Evolutionary conservation across 1,140 invertebrate species (phyloP).

Genomic region (Steinernema khuongi): DNA sequence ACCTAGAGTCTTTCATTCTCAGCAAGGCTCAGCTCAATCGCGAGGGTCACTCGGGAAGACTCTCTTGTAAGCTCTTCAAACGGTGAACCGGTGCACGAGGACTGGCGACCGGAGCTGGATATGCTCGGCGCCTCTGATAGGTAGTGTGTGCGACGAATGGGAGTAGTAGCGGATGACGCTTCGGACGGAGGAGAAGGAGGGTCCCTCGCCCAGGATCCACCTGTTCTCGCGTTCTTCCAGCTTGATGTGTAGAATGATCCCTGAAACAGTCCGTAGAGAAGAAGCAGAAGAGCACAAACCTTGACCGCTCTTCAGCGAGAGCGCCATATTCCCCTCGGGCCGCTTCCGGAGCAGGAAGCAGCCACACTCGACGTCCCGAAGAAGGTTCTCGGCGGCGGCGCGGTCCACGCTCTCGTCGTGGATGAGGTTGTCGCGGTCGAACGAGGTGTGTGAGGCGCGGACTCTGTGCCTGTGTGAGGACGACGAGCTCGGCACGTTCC

Average conservation of each 20-base stretch:
- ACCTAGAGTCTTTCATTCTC: slow-evolving; percentile 9
- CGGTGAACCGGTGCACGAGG: background rate
- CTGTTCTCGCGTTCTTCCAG: background rate
- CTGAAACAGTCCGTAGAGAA: background rate
- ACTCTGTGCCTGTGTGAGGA: background rate
- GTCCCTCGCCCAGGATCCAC: slow-evolving; percentile 26
- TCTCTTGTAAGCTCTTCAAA: slow-evolving; percentile 15
- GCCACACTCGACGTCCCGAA: background rate
- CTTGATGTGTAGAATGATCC: background rate
- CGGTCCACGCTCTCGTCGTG: background rate
- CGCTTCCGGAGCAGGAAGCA: background rate
- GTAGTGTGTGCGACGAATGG: slow-evolving; percentile 75
- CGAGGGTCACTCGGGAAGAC: background rate
- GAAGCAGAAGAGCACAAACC: background rate
- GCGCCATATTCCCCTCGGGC: background rate
- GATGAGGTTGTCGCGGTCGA: background rate
- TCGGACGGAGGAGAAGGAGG: slow-evolving; percentile 76
- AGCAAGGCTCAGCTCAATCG: slow-evolving; percentile 10
- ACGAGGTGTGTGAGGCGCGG: background rate
- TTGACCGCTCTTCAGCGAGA: slow-evolving; percentile 1
- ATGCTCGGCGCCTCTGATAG: slow-evolving; percentile 85
- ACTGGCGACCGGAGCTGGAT: slow-evolving; percentile 84
- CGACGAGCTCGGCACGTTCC: background rate
- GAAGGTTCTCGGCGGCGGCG: background rate
- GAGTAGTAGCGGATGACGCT: slow-evolving; percentile 82